Evolutionary conservation across 2,113 vertebrate species (phyloP).

Genomic region (Zosterops japonicus): DNA sequence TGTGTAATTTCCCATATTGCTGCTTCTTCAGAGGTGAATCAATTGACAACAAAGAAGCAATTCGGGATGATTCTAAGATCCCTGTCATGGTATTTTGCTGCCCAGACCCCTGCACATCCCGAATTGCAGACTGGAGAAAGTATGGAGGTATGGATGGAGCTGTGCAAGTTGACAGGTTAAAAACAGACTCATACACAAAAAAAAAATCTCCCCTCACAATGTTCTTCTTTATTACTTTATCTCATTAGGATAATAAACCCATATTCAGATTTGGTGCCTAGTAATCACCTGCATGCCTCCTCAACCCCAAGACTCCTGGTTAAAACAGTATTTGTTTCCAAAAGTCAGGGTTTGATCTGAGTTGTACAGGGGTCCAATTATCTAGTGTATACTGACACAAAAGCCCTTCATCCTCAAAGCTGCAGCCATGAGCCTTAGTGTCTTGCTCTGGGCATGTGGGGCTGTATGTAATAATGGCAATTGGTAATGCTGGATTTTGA

Average conservation of each 20-base stretch:
- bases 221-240: background rate
- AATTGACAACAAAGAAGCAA: background rate
- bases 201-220: background rate
- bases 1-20: background rate
- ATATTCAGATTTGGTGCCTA: background rate
- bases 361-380: background rate
- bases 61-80: background rate
- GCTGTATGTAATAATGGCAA: background rate
- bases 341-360: background rate
- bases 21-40: background rate
- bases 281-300: background rate
- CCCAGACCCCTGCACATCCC: background rate
- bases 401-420: background rate
- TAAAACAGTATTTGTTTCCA: background rate
- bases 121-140: background rate
- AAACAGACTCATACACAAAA: background rate
- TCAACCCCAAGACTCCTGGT: background rate
- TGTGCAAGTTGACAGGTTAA: background rate
- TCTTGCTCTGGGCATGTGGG: background rate
- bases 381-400: background rate
- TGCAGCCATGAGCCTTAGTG: background rate
- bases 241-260: background rate
- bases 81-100: background rate
- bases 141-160: background rate
- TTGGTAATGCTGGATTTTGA: background rate